A percentile compares a stretch with the other conserved stretches of the same genome.
Evolutionary conservation across 2,113 vertebrate genomes (phyloP).

Genomic region (Malurus melanocephalus): DNA sequence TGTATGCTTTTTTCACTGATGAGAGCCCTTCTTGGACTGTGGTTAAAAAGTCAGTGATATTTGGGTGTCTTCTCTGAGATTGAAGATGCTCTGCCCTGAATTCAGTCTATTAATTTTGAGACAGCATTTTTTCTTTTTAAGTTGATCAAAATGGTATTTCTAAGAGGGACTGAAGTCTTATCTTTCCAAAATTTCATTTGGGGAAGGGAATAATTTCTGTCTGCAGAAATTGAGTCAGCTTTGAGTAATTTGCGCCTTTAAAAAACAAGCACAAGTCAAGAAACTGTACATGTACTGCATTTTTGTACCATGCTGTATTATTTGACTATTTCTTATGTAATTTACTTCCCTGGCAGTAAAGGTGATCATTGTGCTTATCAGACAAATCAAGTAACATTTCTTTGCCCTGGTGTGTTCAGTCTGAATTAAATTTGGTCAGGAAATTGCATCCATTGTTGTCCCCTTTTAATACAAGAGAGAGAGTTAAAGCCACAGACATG

Average conservation of each 20-base stretch:
- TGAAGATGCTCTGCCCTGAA: not conserved
- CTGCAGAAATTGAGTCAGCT: not conserved
- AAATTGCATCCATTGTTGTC: not conserved
- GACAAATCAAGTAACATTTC: not conserved
- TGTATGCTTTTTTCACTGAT: not conserved
- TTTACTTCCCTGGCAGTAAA: not conserved
- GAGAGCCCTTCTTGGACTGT: not conserved
- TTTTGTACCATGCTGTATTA: not conserved
- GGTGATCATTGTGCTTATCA: not conserved
- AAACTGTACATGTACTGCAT: not conserved
- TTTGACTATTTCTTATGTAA: not conserved
- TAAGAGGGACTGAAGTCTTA: not conserved
- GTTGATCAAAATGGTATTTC: not conserved
- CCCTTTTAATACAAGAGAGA: not conserved
- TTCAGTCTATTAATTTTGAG: not conserved
- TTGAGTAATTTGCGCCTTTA: not conserved
- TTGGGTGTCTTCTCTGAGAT: not conserved
- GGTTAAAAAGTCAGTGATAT: not conserved
- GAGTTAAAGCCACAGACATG: not conserved
- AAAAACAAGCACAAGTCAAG: not conserved
- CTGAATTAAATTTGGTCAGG: constrained; percentile 19
- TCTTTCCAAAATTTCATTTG: not conserved
- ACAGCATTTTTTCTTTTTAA: not conserved
- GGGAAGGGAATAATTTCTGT: not conserved
- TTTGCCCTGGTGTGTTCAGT: not conserved